phyloP scores from a whole-genome alignment of 2,888 invertebrate species.

The Synergus japonicus region DNA sequence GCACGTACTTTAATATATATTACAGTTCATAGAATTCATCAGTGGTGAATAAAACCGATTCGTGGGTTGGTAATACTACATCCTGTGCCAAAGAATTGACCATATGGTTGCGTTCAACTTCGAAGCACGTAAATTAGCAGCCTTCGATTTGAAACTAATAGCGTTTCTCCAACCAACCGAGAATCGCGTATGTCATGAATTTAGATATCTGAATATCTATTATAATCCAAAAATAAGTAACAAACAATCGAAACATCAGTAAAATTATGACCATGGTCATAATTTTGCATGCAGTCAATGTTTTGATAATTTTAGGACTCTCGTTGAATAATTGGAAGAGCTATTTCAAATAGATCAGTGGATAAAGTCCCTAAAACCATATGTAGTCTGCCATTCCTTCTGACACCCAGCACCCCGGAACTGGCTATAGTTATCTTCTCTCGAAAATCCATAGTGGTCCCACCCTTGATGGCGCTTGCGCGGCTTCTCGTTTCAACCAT shows the following conservation, averaged over 20 bases:
- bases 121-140: conserved; percentile 26
- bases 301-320: background rate
- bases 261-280: too few species aligned
- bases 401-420: conserved; percentile 72
- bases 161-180: conserved; percentile 32
- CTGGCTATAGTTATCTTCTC: conserved; percentile 70
- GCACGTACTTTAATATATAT: conserved; percentile 19
- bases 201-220: background rate
- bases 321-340: background rate
- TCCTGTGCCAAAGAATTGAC: conserved; percentile 42
- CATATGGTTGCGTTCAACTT: conserved; percentile 32
- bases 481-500: conserved; percentile 59
- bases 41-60: conserved; percentile 30
- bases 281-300: too few species aligned
- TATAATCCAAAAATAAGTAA: background rate
- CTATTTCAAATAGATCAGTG: conserved; percentile 21
- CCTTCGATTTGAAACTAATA: conserved; percentile 41
- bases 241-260: too few species aligned
- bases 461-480: conserved; percentile 74
- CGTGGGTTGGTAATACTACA: conserved; percentile 26
- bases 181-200: conserved; percentile 18
- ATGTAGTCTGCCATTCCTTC: conserved; percentile 56
- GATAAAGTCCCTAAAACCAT: conserved; percentile 41
- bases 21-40: conserved; percentile 24
- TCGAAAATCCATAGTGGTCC: conserved; percentile 77